These are phyloP conservation scores for Drosophila buzzatii DNA, from an alignment of 2,888 invertebrate species.

Conservation along the genomic window DNA sequence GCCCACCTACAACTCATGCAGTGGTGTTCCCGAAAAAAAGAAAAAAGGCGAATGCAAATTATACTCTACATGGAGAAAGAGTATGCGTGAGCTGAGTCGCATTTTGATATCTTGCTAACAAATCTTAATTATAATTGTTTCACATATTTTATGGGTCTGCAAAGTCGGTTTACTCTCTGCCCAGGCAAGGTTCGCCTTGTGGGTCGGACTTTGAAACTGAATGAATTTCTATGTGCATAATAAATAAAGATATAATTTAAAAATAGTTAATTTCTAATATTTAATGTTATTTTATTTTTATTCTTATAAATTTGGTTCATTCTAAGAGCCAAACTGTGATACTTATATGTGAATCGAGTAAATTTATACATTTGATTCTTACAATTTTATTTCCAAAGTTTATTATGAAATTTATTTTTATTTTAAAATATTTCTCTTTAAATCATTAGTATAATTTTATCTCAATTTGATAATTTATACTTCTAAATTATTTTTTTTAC, in stretches of 20 bases:
- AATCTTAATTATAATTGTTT: not conserved
- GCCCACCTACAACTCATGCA: slow-evolving; percentile 59
- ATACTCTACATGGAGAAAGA: slow-evolving; percentile 30
- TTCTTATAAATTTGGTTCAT: too few species aligned
- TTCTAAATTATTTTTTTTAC: too few species aligned
- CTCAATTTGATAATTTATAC: too few species aligned
- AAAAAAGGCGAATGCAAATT: slow-evolving; percentile 42
- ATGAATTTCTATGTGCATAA: too few species aligned
- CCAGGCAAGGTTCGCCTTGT: not conserved
- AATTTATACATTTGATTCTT: not conserved
- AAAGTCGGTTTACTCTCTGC: not conserved
- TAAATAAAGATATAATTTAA: too few species aligned
- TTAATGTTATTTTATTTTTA: too few species aligned
- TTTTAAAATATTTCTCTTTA: too few species aligned
- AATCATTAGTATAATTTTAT: too few species aligned
- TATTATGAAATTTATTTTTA: too few species aligned
- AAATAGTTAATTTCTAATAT: too few species aligned
- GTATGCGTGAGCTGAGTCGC: slow-evolving; percentile 14
- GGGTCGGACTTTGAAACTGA: not conserved
- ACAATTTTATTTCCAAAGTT: too few species aligned
- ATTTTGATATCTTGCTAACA: not conserved
- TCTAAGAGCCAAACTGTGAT: too few species aligned
- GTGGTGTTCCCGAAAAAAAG: slow-evolving; percentile 19
- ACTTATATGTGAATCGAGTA: not conserved
- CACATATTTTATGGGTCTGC: not conserved